Evolutionary conservation across 2,888 invertebrate species (phyloP).

Genomic region (Polia nebulosa): DNA sequence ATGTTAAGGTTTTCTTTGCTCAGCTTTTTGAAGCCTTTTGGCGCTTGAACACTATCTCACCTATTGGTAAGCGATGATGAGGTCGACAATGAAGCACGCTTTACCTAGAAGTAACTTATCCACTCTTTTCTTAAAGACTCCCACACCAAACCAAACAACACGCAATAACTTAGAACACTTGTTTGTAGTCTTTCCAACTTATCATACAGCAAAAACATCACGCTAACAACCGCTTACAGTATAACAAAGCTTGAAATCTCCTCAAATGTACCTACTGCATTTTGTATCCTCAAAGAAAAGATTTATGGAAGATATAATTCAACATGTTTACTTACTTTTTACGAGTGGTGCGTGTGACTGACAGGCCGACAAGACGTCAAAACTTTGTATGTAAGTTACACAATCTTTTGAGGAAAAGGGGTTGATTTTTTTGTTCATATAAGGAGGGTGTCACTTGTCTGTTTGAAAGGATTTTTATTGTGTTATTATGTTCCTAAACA

Average conservation of each 20-base stretch:
- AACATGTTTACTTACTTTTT: conserved; percentile 30
- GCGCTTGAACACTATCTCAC: no score
- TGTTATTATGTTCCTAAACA: neutral
- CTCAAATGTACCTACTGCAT: conserved; percentile 13
- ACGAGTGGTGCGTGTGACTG: conserved; percentile 15
- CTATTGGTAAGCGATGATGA: no score
- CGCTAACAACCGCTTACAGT: neutral
- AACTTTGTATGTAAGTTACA: conserved; percentile 28
- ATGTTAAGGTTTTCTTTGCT: no score
- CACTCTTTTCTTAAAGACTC: no score
- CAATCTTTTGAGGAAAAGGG: conserved; percentile 20
- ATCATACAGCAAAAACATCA: neutral
- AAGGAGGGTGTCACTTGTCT: conserved; percentile 25
- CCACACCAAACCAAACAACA: no score
- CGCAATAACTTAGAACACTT: neutral
- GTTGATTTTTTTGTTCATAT: conserved; percentile 1
- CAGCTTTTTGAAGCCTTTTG: no score
- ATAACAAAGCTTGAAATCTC: conserved; percentile 8
- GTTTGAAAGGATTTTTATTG: conserved; percentile 23
- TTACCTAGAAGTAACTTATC: no score
- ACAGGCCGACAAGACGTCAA: conserved; percentile 34
- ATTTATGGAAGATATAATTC: conserved; percentile 26
- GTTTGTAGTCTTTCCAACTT: neutral
- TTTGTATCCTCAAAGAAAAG: conserved; percentile 24
- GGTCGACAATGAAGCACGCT: no score